phyloP scores from a whole-genome alignment of 2,797 vertebrate species.

The Lycodopsis pacificus region DNA sequence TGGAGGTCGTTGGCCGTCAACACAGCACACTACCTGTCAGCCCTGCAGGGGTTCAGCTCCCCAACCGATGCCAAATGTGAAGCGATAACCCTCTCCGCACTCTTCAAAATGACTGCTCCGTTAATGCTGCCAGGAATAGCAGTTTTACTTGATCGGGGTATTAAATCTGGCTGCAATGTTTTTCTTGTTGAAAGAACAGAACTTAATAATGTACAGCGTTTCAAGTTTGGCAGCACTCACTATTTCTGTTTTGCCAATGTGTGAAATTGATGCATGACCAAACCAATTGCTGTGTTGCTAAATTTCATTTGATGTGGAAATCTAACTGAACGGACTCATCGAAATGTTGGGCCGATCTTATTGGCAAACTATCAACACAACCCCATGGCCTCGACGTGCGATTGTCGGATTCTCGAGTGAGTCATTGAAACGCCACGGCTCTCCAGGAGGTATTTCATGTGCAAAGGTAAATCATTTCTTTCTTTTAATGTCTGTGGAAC shows the following conservation, averaged over 20 bases:
- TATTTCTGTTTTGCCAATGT: slow-evolving; percentile 45
- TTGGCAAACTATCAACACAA: slow-evolving; percentile 73
- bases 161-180: slow-evolving; percentile 31
- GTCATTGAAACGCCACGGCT: slow-evolving; percentile 73
- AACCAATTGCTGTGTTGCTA: slow-evolving; percentile 55
- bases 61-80: slow-evolving; percentile 35
- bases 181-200: slow-evolving; percentile 9
- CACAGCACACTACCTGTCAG: slow-evolving; percentile 36
- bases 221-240: slow-evolving; percentile 30
- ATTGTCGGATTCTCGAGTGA: slow-evolving; percentile 59
- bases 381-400: slow-evolving; percentile 43
- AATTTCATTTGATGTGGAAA: slow-evolving; percentile 69
- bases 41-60: slow-evolving; percentile 26
- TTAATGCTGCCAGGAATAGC: slow-evolving; percentile 30
- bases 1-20: slow-evolving; percentile 43
- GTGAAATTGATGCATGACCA: slow-evolving; percentile 58
- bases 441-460: slow-evolving; percentile 75
- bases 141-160: slow-evolving; percentile 15
- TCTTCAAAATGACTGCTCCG: slow-evolving; percentile 41
- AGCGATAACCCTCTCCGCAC: slow-evolving; percentile 23
- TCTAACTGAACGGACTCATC: slow-evolving; percentile 66
- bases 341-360: slow-evolving; percentile 54
- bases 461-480: slow-evolving; percentile 72
- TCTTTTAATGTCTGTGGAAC: slow-evolving; percentile 70
- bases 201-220: slow-evolving; percentile 25